phyloP scores from a whole-genome alignment of 2,113 vertebrate species.

The Oncorhynchus kisutch region DNA sequence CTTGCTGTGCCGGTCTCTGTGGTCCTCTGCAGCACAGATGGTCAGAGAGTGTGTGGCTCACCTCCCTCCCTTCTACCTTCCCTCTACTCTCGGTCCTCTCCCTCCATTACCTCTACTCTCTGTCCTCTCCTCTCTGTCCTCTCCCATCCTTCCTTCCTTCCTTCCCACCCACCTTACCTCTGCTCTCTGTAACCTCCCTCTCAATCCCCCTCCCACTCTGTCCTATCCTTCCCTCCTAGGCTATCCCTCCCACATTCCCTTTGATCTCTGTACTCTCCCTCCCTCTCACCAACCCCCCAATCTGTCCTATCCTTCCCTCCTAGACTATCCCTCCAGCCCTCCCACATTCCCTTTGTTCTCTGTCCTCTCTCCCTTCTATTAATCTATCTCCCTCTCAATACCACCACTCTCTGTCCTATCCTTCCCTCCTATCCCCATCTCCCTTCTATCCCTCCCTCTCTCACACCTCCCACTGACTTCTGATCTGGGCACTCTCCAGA shows the following conservation, averaged over 20 bases:
- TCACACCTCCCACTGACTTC: neutral
- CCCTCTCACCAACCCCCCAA: neutral
- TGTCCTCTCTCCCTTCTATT: slow-evolving; percentile 7
- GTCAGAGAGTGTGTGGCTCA: slow-evolving; percentile 62
- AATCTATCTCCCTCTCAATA: neutral
- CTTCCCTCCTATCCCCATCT: neutral
- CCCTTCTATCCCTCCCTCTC: neutral
- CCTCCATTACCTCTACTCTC: neutral
- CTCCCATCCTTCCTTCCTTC: neutral
- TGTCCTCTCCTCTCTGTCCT: neutral
- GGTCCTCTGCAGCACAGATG: slow-evolving; percentile 66
- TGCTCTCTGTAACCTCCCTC: neutral
- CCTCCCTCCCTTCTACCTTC: neutral
- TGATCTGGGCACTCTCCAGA: too few species aligned
- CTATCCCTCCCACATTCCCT: neutral
- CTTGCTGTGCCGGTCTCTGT: slow-evolving; percentile 40
- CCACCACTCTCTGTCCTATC: neutral
- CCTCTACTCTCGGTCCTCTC: neutral
- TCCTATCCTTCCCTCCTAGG: neutral
- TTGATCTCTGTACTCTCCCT: slow-evolving; percentile 3
- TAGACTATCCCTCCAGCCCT: slow-evolving; percentile 3
- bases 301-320: slow-evolving; percentile 7
- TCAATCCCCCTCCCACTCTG: neutral
- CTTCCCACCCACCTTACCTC: neutral
- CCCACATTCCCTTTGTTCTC: neutral